These are phyloP conservation scores for Plectropomus leopardus DNA, from an alignment of 2,113 vertebrate genomes.

Conservation along the genomic window DNA sequence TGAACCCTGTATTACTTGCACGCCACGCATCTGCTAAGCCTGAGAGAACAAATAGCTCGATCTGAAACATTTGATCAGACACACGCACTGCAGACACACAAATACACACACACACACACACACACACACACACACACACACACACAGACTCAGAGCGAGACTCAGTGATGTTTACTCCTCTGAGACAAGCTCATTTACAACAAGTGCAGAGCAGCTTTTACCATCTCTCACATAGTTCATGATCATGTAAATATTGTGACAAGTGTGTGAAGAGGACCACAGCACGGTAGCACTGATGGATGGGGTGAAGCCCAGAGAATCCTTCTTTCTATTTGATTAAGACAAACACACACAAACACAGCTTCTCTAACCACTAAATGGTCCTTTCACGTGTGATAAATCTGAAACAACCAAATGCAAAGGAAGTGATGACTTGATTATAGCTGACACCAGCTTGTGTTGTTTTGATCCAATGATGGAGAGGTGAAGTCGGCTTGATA, in stretches of 20 bases:
- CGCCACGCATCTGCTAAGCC: constrained; percentile 57
- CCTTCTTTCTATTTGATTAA: constrained; percentile 42
- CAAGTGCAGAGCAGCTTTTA: constrained; percentile 53
- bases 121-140: constrained; percentile 2
- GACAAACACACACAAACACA: constrained; percentile 38
- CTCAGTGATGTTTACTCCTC: constrained; percentile 51
- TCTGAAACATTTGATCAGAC: constrained; percentile 55
- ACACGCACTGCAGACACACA: constrained; percentile 15
- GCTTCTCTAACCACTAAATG: constrained; percentile 11
- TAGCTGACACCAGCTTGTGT: constrained; percentile 44
- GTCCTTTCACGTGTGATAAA: constrained; percentile 39
- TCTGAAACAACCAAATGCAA: constrained; percentile 31
- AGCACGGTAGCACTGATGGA: constrained; percentile 56
- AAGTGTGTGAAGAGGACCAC: constrained; percentile 35
- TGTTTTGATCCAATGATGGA: constrained; percentile 53
- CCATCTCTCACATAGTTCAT: constrained; percentile 43
- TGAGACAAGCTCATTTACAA: constrained; percentile 65
- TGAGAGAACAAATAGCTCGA: constrained; percentile 55
- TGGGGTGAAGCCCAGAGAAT: constrained; percentile 15
- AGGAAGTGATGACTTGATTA: constrained; percentile 51
- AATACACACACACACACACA: constrained; percentile 12
- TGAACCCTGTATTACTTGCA: constrained; percentile 53
- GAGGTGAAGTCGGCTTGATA: constrained; percentile 35
- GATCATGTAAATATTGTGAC: constrained; percentile 73
- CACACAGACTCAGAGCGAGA: constrained; percentile 15